phyloP scores from a whole-genome alignment of 2,888 invertebrate genomes.

The Caenorhabditis afra region DNA sequence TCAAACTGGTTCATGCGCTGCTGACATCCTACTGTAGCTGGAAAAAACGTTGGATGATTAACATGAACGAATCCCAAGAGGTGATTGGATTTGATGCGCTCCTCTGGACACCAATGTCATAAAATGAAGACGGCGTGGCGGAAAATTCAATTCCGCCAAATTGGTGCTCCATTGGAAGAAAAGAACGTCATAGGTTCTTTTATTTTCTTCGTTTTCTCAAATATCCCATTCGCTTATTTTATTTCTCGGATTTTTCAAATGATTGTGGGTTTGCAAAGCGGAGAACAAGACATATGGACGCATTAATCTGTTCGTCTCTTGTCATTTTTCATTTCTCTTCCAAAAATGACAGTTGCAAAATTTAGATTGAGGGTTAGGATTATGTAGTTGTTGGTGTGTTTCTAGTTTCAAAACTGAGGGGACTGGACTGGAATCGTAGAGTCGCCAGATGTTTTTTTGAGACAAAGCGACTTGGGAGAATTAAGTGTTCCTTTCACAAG shows the following conservation, averaged over 20 bases:
- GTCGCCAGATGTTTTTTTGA: background rate
- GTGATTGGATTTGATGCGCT: constrained; percentile 16
- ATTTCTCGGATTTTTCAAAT: constrained; percentile 13
- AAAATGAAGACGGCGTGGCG: constrained; percentile 14
- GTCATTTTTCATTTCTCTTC: constrained; percentile 47
- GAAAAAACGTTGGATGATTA: background rate
- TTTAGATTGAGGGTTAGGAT: constrained; percentile 54
- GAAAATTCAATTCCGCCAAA: constrained; percentile 48
- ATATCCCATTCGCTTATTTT: background rate
- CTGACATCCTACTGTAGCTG: too few species aligned
- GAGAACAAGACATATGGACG: constrained; percentile 46
- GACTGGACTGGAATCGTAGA: background rate
- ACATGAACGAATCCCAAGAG: background rate
- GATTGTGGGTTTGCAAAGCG: constrained; percentile 34
- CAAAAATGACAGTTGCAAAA: constrained; percentile 56
- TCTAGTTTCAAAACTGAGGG: background rate
- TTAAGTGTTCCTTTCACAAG: too few species aligned
- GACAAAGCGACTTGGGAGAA: background rate
- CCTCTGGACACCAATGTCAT: constrained; percentile 16
- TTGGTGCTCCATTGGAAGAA: constrained; percentile 16
- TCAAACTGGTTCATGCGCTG: constrained; percentile 37
- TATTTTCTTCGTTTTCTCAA: constrained; percentile 10
- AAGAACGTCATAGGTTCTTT: constrained; percentile 3
- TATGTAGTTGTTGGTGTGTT: constrained; percentile 26
- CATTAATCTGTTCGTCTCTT: constrained; percentile 53